These are phyloP conservation scores for Noturus placidus DNA, from an alignment of 2,113 vertebrate species.

Conservation along the genomic window DNA sequence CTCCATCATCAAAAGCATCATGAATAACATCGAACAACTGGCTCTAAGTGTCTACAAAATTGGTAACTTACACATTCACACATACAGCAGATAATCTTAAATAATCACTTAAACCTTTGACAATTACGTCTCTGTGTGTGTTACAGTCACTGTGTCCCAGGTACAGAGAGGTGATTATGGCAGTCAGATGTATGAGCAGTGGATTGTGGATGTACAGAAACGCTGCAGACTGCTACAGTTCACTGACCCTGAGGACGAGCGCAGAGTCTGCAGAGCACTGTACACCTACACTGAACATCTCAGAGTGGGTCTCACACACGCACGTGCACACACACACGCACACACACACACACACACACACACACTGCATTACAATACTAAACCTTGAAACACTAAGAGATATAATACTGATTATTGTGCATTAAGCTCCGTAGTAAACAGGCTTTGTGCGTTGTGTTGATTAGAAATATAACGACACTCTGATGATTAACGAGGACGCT, in stretches of 20 bases:
- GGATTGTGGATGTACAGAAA: slow-evolving; percentile 74
- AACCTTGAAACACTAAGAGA: neutral
- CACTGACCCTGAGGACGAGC: slow-evolving; percentile 69
- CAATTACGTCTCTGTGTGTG: neutral
- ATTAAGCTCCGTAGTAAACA: neutral
- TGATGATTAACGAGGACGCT: slow-evolving; percentile 78
- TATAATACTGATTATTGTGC: neutral
- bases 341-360: neutral
- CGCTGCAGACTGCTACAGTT: slow-evolving; percentile 67
- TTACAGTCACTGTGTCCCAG: slow-evolving; percentile 62
- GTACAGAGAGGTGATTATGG: slow-evolving; percentile 66
- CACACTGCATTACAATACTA: neutral
- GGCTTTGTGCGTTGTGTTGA: slow-evolving; percentile 16
- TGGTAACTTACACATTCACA: slow-evolving; percentile 57
- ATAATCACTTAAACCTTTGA: neutral
- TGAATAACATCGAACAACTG: slow-evolving; percentile 68
- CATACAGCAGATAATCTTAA: neutral
- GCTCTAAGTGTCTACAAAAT: slow-evolving; percentile 65
- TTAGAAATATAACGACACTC: slow-evolving; percentile 78
- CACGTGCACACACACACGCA: neutral
- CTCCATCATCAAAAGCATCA: slow-evolving; percentile 69
- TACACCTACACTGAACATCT: slow-evolving; percentile 77
- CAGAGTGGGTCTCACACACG: slow-evolving; percentile 58
- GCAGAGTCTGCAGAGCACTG: slow-evolving; percentile 69
- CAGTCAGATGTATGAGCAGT: slow-evolving; percentile 77